phyloP scores from a whole-genome alignment of 2,888 invertebrate genomes.

The Deilephila porcellus region DNA sequence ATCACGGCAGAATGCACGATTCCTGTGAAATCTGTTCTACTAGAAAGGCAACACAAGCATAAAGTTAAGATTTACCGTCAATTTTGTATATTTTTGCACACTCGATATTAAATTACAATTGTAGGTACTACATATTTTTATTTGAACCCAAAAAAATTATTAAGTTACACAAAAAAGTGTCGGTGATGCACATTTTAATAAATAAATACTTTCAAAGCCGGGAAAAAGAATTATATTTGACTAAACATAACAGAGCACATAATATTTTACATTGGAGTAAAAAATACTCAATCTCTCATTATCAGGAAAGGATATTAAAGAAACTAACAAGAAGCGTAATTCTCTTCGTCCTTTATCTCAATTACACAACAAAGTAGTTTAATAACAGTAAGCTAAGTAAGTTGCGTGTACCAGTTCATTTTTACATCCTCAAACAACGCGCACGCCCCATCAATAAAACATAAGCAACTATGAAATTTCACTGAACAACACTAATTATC shows the following conservation, averaged over 20 bases:
- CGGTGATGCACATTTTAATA: too few relatives aligned
- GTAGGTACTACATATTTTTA: too few relatives aligned
- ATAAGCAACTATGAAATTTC: constrained; percentile 30
- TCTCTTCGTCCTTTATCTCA: background rate
- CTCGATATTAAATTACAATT: too few relatives aligned
- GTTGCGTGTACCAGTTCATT: background rate
- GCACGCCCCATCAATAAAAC: constrained; percentile 18
- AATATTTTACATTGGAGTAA: background rate
- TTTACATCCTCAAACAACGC: background rate
- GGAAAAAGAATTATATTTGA: background rate
- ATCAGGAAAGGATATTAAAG: background rate
- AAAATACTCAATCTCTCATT: background rate
- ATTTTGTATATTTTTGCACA: too few relatives aligned
- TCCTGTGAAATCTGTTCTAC: too few relatives aligned
- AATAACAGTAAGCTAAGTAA: background rate
- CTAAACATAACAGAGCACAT: background rate
- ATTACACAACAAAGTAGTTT: background rate
- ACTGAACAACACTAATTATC: constrained; percentile 56
- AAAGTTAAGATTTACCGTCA: too few relatives aligned
- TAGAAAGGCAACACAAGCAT: too few relatives aligned
- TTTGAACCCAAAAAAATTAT: too few relatives aligned
- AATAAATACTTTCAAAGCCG: too few relatives aligned
- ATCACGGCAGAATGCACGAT: too few relatives aligned
- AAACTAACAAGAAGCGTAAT: constrained; percentile 2
- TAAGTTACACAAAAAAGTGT: too few relatives aligned